phyloP scores from a whole-genome alignment of 2,113 vertebrate genomes.

The Crypturellus undulatus region DNA sequence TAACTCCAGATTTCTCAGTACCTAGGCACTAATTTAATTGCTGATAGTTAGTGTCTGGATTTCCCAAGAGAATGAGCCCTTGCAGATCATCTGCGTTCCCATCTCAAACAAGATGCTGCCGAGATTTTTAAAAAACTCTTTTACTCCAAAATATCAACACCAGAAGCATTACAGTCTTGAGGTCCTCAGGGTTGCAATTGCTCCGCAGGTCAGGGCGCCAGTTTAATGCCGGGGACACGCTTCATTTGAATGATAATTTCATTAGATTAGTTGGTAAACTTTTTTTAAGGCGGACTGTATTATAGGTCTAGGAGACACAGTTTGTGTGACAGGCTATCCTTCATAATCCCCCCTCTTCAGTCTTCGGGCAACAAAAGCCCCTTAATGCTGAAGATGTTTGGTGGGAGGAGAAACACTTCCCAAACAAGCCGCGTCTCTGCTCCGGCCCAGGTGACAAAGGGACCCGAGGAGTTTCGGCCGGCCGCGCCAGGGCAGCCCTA shows the following conservation, averaged over 20 bases:
- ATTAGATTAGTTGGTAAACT: constrained; percentile 81
- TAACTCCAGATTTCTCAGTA: neutral
- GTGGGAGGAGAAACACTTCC: constrained; percentile 86
- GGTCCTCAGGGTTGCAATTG: constrained; percentile 31
- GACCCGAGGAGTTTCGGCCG: constrained; percentile 78
- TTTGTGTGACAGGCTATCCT: constrained; percentile 81
- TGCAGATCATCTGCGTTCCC: neutral
- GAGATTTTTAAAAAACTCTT: neutral
- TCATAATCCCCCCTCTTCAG: constrained; percentile 85
- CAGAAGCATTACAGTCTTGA: neutral
- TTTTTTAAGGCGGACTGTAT: constrained; percentile 70
- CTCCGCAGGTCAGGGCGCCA: constrained; percentile 27
- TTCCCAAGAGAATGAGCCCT: constrained; percentile 36
- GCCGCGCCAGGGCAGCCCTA: constrained; percentile 74
- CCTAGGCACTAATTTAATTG: constrained; percentile 10
- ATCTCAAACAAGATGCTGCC: neutral
- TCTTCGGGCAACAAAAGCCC: constrained; percentile 81
- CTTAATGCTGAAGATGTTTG: constrained; percentile 84
- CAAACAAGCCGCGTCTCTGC: constrained; percentile 82
- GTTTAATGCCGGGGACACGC: constrained; percentile 71
- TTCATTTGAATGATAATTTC: constrained; percentile 80
- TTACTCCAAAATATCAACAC: neutral
- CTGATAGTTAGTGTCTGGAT: neutral
- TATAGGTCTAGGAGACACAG: constrained; percentile 80
- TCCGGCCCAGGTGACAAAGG: constrained; percentile 86